Base-by-base conservation (phyloP, 2,113 vertebrate genomes). In the Leptocoma aspasia region DNA sequence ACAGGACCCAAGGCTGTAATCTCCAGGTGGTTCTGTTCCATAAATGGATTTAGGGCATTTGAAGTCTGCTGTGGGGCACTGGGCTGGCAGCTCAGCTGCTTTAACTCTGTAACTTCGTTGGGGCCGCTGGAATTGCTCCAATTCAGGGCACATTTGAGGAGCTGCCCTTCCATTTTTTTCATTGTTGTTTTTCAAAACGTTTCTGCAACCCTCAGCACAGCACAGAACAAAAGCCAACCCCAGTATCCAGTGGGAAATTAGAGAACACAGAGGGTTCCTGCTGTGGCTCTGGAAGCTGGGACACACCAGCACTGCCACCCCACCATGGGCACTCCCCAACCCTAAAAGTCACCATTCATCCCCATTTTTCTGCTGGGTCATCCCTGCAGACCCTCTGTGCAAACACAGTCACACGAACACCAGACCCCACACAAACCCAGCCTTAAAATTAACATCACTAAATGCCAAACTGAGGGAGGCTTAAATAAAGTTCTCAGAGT, bases 241-340 rank as follows among this genome's bases (percentile, higher is more conserved):
- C 9, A 6, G 9, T 11, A 8, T 23, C 54, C 78, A 60, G 19
- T 0, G 1, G 28, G 75, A 3, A 5, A 57, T 57, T 11, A 1
- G 45, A 41, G 79, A 30, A 35, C 9, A 2, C 6, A 7, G 50
- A 23, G 41, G 23, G 61, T 5, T 39, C 47, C 47, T 75, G 50
- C 41, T 41, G 45, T 7, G 15, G 26, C 49, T 72, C 49, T 1
- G 8, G 37, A 14, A 59, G 61, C 17, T 1, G 5, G 57, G 8
- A 15, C 16, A 30, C 37, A 19, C 7, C 31, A 44, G 24, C 49
- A 31, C 56, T 19, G 53, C 39, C 50, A 68, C 18, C 20, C 47
- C 39, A 30, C 18, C 42, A 31, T 2, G 24, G 42, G 10, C 35
- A 53, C 18, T 26, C 33, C 41, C 7, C 52, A 64, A 0, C 10